Percentiles rank a stretch among this genome's conserved stretches.
phyloP scores from a whole-genome alignment of 2,888 invertebrate genomes.

The Lordiphosa fenestrarum region DNA sequence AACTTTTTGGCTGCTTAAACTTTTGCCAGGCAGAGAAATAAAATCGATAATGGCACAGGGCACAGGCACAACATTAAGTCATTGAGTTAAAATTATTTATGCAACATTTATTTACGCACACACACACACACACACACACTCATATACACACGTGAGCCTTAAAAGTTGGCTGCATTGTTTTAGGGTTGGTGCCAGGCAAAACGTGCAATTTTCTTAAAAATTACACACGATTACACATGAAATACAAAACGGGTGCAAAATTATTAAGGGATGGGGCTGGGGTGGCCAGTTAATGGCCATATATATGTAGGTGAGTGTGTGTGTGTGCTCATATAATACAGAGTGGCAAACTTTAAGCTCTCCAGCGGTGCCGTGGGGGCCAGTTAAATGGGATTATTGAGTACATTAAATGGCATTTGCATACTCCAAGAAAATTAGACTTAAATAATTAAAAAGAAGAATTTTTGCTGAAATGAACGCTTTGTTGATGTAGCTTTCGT shows the following conservation, averaged over 20 bases:
- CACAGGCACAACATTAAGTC: constrained; percentile 66
- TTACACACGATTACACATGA: constrained; percentile 78
- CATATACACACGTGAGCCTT: constrained; percentile 22
- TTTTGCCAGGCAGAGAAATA: constrained; percentile 48
- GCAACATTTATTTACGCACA: constrained; percentile 68
- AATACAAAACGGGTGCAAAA: constrained; percentile 39
- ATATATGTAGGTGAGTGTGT: constrained; percentile 4
- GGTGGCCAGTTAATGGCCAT: not conserved
- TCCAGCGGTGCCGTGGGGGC: constrained; percentile 1
- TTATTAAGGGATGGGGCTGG: constrained; percentile 2
- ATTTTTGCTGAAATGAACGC: constrained; percentile 1
- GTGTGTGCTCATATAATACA: constrained; percentile 9
- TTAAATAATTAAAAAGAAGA: constrained; percentile 10
- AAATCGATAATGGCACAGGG: constrained; percentile 59
- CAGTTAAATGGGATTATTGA: constrained; percentile 3
- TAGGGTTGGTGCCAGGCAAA: constrained; percentile 54
- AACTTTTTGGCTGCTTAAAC: constrained; percentile 55
- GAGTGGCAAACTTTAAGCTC: constrained; percentile 19
- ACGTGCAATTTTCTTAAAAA: constrained; percentile 77
- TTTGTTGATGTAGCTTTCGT: constrained; percentile 40
- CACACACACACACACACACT: constrained; percentile 13
- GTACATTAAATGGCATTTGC: constrained; percentile 6
- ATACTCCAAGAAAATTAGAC: constrained; percentile 1
- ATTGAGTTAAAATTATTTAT: constrained; percentile 75
- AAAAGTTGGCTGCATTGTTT: constrained; percentile 66